Evolutionary conservation across 2,888 invertebrate genomes (phyloP), one percentile per base, ranked within the genome.

Genomic region (Chrysodeixis includens): DNA sequence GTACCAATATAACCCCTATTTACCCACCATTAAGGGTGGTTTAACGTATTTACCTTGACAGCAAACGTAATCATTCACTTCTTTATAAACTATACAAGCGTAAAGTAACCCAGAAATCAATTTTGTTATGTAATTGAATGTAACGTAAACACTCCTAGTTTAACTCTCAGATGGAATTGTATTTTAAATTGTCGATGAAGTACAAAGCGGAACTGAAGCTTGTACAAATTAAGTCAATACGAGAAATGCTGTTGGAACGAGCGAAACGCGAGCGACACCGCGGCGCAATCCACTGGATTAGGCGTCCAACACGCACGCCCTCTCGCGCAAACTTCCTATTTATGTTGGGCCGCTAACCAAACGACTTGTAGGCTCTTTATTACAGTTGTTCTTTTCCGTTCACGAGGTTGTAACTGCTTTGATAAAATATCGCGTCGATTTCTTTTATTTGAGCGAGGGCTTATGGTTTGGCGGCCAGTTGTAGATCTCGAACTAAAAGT

Each of bases 351-450:
- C 90, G 87, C 91, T 88, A 90, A 91, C 90, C 90, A 91, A 93
- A 93, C 93, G 93, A 93, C 94, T 94, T 93, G 93, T 93, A 93
- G 93, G 92, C 93, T 90, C 91, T 94, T 93, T 94, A 93, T 93
- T 93, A 93, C 94, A 93, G 90, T 93, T 95, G 94, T 95, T 93
- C 90, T 91, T 92, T 93, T 91, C 89, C 90, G 90, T 86, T 92
- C 92, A 91, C 89, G 87, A 89, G 84, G 88, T 89, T 90, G 91
- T 93, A 91, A 90, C 86, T 85, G 87, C 85, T 88, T 86, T 88
- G 88, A 90, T 91, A 92, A 92, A 93, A 93, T 92, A 93, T 91
- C 85, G 89, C 81, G 83, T 80, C 86, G 83, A 90, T 90, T 88
- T 84, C 83, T 88, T 88, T 86, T 88, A 83, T 89, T 87, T 86